Conservation (phyloP, 2,797 vertebrate genomes). For the Urocyon cinereoargenteus region DNA sequence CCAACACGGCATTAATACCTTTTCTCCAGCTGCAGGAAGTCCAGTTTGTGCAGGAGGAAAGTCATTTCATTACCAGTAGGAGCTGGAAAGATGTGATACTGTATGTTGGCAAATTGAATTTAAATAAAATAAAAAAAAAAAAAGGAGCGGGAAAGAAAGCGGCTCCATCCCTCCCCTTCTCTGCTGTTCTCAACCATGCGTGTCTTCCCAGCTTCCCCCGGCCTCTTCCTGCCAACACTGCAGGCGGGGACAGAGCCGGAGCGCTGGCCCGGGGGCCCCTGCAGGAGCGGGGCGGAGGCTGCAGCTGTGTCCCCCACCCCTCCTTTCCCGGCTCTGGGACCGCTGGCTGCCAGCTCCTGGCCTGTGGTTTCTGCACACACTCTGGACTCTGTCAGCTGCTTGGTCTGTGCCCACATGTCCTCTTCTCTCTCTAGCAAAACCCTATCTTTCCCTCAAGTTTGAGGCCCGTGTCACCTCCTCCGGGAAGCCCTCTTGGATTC, state of each 20-base stretch:
- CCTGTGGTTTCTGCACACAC: background rate
- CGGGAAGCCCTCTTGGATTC: background rate
- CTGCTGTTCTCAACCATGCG: background rate
- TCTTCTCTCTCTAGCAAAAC: background rate
- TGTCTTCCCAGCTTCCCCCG: background rate
- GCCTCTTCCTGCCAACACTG: background rate
- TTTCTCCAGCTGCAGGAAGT: slow-evolving; percentile 44
- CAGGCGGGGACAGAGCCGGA: background rate
- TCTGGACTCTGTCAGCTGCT: background rate
- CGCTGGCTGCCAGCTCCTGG: background rate
- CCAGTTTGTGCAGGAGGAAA: background rate
- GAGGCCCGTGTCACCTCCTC: background rate
- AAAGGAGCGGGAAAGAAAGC: background rate
- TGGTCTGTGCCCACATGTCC: background rate
- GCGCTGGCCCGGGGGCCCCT: background rate
- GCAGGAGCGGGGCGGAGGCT: background rate
- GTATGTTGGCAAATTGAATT: too few relatives aligned
- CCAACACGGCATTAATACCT: slow-evolving; percentile 10
- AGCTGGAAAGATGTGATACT: background rate
- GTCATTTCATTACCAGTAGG: background rate
- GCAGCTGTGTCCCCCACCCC: background rate
- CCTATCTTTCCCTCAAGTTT: background rate
- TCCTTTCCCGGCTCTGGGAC: background rate
- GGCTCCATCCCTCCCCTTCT: background rate
- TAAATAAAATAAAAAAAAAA: too few relatives aligned